Base-by-base conservation (phyloP, 2,797 vertebrate genomes). In the Sebastes alutus region DNA sequence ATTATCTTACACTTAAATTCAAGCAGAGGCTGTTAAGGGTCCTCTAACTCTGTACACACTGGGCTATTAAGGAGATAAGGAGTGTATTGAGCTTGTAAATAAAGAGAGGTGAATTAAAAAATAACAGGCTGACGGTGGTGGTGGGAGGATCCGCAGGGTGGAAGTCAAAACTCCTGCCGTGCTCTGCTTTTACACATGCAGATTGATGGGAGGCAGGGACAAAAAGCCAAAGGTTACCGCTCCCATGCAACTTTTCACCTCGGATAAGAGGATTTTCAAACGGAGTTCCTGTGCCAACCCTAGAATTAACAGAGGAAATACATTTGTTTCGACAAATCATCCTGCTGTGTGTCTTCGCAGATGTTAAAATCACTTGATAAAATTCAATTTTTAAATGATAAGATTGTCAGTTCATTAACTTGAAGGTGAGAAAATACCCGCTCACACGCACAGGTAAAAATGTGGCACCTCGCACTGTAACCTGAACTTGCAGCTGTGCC, bases 141-240 rank as follows among this genome's bases (percentile, higher is more conserved):
- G 63, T 60, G 76, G 70, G 82, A 71, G 61, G 60, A 30, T 29
- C 78, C 16, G 33, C 77, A 77, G 75, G 80, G 46, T 78, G 77
- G 87, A 86, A 80, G 82, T 77, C 16, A 42, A 33, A 78, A 72
- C 88, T 79, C 92, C 89, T 86, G 82, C 78, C 4, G 90, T 73
- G 89, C 46, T 46, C 23, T 10, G 52, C 77, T 80, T 91, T 92
- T 79, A 90, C 78, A 89, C 65, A 93, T 92, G 87, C 87, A 93
- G 87, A 93, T 88, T 83, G 72, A 84, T 72, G 72, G 62, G 80
- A 49, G 55, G 27, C 29, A 1, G 61, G 35, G 71, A 90, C 81
- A 87, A 89, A 84, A 81, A 90, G 89, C 22, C 79, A 73, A 83
- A 82, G 84, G 71, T 63, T 63, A 59, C 72, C 29, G 65, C 70